Evolutionary conservation across 2,797 vertebrate species (phyloP).

Genomic region (Mus spretus): DNA sequence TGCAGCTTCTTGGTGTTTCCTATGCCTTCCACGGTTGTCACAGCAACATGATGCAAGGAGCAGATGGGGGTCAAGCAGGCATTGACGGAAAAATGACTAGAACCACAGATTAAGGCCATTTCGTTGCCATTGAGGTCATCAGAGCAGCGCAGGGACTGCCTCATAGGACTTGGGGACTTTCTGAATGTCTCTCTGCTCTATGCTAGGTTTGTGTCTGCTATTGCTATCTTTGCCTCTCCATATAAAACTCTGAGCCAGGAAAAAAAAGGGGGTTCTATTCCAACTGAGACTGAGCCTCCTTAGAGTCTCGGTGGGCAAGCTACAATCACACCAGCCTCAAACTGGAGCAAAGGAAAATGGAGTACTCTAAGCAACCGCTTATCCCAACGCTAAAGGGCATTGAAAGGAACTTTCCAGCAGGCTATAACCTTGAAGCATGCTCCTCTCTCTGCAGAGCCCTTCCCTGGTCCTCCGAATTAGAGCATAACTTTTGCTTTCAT

Average conservation of each 20-base stretch:
- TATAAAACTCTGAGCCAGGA: neutral
- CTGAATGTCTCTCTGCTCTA: neutral
- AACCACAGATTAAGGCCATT: slow-evolving; percentile 85
- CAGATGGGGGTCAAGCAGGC: slow-evolving; percentile 96
- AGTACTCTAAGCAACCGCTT: neutral
- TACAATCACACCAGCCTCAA: neutral
- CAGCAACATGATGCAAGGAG: slow-evolving; percentile 93
- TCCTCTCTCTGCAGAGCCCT: neutral
- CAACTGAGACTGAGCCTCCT: neutral
- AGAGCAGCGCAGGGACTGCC: neutral
- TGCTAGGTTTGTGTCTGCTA: neutral
- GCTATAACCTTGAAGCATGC: neutral
- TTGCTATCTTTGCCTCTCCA: neutral
- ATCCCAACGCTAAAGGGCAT: neutral
- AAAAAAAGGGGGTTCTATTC: neutral
- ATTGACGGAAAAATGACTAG: slow-evolving; percentile 93
- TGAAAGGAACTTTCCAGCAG: neutral
- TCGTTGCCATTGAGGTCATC: neutral
- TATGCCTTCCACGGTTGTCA: slow-evolving; percentile 94
- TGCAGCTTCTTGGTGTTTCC: slow-evolving; percentile 93
- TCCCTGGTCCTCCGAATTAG: neutral
- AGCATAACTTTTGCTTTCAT: neutral
- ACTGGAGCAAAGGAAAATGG: neutral
- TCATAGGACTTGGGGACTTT: no score
- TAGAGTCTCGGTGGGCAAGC: no score